Conservation (phyloP, 64 coral and sea anemone genomes). For the Cladopsammia gracilis region DNA sequence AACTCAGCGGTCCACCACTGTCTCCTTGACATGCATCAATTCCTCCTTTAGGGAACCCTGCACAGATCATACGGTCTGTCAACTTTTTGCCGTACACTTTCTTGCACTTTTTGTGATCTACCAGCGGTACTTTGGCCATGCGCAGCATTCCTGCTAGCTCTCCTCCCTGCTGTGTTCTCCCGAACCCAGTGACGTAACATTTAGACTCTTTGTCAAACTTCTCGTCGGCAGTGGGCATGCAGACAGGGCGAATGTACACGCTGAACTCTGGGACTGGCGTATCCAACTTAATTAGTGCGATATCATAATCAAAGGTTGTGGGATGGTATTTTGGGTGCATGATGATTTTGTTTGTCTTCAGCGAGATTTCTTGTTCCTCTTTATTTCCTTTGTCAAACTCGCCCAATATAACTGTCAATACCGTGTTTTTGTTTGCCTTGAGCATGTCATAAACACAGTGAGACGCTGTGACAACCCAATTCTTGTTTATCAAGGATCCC, state of each 20-base stretch:
- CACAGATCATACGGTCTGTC: slow-evolving; percentile 73
- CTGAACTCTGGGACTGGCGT: slow-evolving; percentile 51
- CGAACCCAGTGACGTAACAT: slow-evolving; percentile 76
- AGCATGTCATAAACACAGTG: slow-evolving; percentile 58
- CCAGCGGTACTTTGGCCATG: slow-evolving; percentile 61
- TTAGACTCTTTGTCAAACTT: slow-evolving; percentile 11
- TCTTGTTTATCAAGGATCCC: slow-evolving; percentile 57
- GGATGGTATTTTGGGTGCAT: slow-evolving; percentile 46
- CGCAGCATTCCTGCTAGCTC: slow-evolving; percentile 43
- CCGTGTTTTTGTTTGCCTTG: background rate
- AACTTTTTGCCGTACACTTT: slow-evolving; percentile 40
- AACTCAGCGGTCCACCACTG: slow-evolving; percentile 71
- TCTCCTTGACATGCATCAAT: slow-evolving; percentile 83
- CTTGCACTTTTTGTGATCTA: slow-evolving; percentile 47
- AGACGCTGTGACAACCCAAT: slow-evolving; percentile 67
- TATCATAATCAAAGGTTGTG: slow-evolving; percentile 45
- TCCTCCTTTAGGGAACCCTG: slow-evolving; percentile 63
- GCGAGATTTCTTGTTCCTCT: slow-evolving; percentile 58
- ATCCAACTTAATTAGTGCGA: slow-evolving; percentile 56
- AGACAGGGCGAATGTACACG: slow-evolving; percentile 61
- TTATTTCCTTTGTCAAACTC: slow-evolving; percentile 60
- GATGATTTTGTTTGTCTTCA: slow-evolving; percentile 52
- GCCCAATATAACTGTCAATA: slow-evolving; percentile 30
- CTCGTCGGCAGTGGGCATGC: slow-evolving; percentile 11
- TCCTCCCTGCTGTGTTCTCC: slow-evolving; percentile 69